Percentiles rank a stretch among this genome's conserved stretches.
Evolutionary conservation across 2,113 vertebrate species (phyloP).

Genomic region (Craseonycteris thonglongyai): DNA sequence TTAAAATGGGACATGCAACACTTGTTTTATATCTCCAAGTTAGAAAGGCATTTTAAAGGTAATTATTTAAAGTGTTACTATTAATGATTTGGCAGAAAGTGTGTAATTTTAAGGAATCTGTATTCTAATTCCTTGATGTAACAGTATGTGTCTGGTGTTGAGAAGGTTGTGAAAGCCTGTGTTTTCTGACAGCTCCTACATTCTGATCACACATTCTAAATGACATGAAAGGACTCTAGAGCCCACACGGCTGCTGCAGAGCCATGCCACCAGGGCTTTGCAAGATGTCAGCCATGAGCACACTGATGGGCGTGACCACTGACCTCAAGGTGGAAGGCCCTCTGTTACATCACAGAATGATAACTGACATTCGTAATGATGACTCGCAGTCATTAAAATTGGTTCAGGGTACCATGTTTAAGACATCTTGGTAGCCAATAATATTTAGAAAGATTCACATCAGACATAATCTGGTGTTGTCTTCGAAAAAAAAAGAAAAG

Average conservation of each 20-base stretch:
- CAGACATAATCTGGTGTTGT: not conserved
- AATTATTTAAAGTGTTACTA: not conserved
- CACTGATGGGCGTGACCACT: not conserved
- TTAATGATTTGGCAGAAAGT: not conserved
- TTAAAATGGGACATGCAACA: not conserved
- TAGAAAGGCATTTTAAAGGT: not conserved
- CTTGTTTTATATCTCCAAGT: not conserved
- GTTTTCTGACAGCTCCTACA: not conserved
- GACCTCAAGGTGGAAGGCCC: not conserved
- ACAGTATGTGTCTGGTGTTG: not conserved
- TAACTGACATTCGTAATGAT: not conserved
- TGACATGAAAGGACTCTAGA: not conserved
- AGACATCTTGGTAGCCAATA: not conserved
- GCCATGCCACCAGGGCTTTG: not conserved
- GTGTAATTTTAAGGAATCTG: not conserved
- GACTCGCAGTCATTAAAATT: not conserved
- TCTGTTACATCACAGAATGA: not conserved
- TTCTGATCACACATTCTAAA: not conserved
- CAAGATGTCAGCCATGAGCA: not conserved
- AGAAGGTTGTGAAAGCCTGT: not conserved
- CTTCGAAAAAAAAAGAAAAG: not conserved
- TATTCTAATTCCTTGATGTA: not conserved
- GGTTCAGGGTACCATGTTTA: not conserved
- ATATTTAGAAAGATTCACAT: not conserved
- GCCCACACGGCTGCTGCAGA: not conserved